Evolutionary conservation across 2,113 vertebrate species (phyloP).

Genomic region (Lucifuga dentata): DNA sequence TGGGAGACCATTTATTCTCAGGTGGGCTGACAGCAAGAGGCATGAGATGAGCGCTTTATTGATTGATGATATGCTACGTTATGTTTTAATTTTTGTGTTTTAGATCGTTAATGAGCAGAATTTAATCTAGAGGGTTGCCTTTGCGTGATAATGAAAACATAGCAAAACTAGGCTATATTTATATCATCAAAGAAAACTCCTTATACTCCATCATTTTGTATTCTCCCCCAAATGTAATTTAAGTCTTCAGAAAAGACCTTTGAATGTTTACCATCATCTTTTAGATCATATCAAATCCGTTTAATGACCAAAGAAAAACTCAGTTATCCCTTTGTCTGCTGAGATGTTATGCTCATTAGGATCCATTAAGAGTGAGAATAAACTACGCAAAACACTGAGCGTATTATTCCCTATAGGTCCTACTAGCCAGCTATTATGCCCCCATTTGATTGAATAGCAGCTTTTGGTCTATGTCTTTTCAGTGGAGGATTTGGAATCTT

Average conservation of each 20-base stretch:
- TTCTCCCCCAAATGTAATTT: conserved; percentile 15
- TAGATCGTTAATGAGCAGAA: conserved; percentile 23
- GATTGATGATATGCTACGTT: too few relatives aligned
- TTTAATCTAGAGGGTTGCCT: not conserved
- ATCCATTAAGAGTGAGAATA: conserved; percentile 71
- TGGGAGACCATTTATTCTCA: too few relatives aligned
- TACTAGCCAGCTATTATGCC: conserved; percentile 75
- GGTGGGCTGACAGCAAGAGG: too few relatives aligned
- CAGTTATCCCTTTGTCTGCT: conserved; percentile 55
- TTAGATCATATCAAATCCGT: conserved; percentile 63
- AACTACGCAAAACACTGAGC: conserved; percentile 77
- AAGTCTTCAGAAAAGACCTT: conserved; percentile 9
- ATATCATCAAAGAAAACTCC: conserved; percentile 21
- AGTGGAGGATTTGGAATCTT: conserved; percentile 80
- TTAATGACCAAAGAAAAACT: conserved; percentile 71
- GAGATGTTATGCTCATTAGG: conserved; percentile 73
- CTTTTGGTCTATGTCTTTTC: conserved; percentile 77
- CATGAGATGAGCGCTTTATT: too few relatives aligned
- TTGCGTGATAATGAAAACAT: conserved; percentile 35
- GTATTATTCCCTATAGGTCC: conserved; percentile 66
- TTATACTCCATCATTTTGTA: conserved; percentile 23
- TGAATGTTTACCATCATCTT: conserved; percentile 45
- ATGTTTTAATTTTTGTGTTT: conserved; percentile 7
- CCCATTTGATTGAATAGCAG: conserved; percentile 76
- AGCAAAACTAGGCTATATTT: conserved; percentile 15